Evolutionary conservation across 2,888 invertebrate species (phyloP).

Genomic region (Alentia gelatinosa): DNA sequence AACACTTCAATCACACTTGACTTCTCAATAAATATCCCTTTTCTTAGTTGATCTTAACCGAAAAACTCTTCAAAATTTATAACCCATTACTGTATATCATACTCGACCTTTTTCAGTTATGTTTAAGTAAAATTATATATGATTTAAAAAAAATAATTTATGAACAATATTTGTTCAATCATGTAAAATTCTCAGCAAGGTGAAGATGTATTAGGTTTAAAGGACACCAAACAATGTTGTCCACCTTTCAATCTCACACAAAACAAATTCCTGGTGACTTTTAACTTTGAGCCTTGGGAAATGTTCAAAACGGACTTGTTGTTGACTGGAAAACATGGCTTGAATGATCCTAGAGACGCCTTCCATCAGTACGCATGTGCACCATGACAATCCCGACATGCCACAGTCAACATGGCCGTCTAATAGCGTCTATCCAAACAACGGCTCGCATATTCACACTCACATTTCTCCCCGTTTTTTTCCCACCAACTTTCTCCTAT

Average conservation of each 20-base stretch:
- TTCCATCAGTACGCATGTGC: neutral
- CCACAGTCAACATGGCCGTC: neutral
- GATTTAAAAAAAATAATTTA: too few species aligned
- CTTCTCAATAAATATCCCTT: too few species aligned
- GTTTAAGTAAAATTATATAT: too few species aligned
- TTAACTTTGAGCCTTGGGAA: neutral
- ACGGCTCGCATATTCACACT: neutral
- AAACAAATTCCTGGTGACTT: neutral
- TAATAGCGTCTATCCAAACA: neutral
- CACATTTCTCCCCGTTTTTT: neutral
- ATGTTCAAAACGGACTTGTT: neutral
- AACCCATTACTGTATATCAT: too few species aligned
- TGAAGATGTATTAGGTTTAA: neutral
- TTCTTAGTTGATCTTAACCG: too few species aligned
- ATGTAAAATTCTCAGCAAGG: too few species aligned
- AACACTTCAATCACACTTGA: too few species aligned
- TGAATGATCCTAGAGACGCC: neutral
- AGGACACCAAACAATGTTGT: neutral
- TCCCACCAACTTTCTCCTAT: neutral
- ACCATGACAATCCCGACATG: neutral
- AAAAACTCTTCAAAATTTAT: too few species aligned
- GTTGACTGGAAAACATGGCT: neutral
- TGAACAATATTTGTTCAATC: too few species aligned
- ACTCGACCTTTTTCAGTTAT: too few species aligned
- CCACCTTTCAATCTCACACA: neutral